phyloP scores from a whole-genome alignment of 2,888 invertebrate genomes.

The Apamea anceps region DNA sequence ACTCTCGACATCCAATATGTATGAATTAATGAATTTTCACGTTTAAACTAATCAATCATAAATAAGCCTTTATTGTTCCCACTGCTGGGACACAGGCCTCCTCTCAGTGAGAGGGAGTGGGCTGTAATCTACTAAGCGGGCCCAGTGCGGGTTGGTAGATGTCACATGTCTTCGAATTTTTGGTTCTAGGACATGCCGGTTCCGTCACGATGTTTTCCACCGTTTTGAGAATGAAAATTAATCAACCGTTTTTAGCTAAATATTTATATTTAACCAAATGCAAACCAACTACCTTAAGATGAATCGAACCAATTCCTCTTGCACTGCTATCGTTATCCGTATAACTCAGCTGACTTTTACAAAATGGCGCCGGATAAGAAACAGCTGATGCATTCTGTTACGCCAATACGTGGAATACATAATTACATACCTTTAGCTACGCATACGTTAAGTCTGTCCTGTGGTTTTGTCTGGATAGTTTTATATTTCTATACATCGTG shows the following conservation, averaged over 20 bases:
- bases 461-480: constrained; percentile 12
- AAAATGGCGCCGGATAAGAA: constrained; percentile 51
- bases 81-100: too few relatives aligned
- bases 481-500: not conserved
- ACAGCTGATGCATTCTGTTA: constrained; percentile 56
- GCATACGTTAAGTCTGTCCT: constrained; percentile 30
- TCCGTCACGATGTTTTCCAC: too few relatives aligned
- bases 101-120: too few relatives aligned
- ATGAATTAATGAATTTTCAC: not conserved
- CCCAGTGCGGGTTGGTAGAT: too few relatives aligned
- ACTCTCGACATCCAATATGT: not conserved
- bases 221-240: not conserved
- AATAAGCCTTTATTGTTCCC: too few relatives aligned
- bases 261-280: not conserved
- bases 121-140: too few relatives aligned
- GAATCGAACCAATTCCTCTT: not conserved
- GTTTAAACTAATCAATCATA: not conserved
- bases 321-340: constrained; percentile 2
- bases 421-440: constrained; percentile 40
- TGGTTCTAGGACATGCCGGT: too few relatives aligned
- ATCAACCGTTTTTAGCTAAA: not conserved
- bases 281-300: not conserved
- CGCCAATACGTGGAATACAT: constrained; percentile 45
- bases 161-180: too few relatives aligned
- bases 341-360: constrained; percentile 54